These are phyloP conservation scores for Linepithema humile DNA, from an alignment of 1,140 invertebrate genomes.

Conservation along the genomic window DNA sequence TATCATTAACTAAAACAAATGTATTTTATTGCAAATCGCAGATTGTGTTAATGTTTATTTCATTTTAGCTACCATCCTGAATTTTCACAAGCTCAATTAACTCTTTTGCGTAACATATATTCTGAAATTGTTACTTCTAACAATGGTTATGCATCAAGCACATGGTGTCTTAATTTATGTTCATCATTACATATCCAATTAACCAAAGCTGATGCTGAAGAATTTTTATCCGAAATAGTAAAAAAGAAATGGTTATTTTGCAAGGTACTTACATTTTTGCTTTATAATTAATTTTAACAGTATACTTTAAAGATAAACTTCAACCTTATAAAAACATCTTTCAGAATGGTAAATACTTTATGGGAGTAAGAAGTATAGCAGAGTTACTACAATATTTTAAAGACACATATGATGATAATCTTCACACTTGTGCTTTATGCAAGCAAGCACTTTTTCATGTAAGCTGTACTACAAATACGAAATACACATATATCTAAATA, in stretches of 20 bases:
- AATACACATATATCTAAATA: background rate
- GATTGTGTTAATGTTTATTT: background rate
- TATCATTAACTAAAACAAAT: background rate
- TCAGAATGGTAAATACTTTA: conserved; percentile 74
- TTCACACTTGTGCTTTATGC: conserved; percentile 76
- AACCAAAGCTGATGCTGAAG: conserved; percentile 68
- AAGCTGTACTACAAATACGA: conserved; percentile 50
- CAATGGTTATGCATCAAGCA: conserved; percentile 71
- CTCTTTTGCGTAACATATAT: conserved; percentile 72
- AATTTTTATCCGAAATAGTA: conserved; percentile 71
- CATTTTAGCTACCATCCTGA: conserved; percentile 65
- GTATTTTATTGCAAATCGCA: background rate
- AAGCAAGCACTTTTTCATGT: conserved; percentile 78
- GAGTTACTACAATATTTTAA: conserved; percentile 79
- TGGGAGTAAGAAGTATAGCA: conserved; percentile 77
- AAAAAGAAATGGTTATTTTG: conserved; percentile 71
- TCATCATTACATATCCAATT: conserved; percentile 63
- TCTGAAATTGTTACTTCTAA: conserved; percentile 73
- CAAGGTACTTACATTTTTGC: conserved; percentile 71
- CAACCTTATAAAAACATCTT: conserved; percentile 23
- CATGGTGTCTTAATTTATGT: conserved; percentile 75
- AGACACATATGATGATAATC: conserved; percentile 67
- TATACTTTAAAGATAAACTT: too few relatives aligned
- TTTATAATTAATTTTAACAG: background rate
- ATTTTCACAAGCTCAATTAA: conserved; percentile 68